Evolutionary conservation across 2,113 vertebrate genomes (phyloP), one percentile per base, ranked within the genome.

Genomic region (Spizaetus ornatus): DNA sequence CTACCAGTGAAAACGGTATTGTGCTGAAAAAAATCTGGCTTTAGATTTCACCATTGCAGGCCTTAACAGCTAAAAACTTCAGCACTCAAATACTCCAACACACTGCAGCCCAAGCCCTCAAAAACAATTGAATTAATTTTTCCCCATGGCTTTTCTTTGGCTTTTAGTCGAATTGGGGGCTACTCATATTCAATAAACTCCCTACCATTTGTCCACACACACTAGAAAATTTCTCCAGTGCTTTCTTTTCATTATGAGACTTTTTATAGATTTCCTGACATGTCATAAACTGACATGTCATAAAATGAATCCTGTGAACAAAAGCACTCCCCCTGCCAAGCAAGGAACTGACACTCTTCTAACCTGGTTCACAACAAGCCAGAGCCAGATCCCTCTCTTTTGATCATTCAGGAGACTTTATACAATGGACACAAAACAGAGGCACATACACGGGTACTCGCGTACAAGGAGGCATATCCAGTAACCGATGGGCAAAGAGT

Each of bases 391-490:
- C 48, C 31, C 32, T 43, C 26, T 40, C 14, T 55, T 50, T 32
- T 3, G 3, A 20, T 31, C 27, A 4, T 4, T 18, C 45, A 77
- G 22, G 22, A 89, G 58, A 67, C 40, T 61, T 66, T 8, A 45
- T 29, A 23, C 18, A n/a, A 42, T 0, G 4, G 38, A 38, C 0
- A 12, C 23, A 34, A 78, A 69, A 69, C 0, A 73, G 40, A 72
- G 52, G 29, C 36, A 82, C 0, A 0, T 9, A 10, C 36, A 10
- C 0, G 1, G 18, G 7, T 42, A 31, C n/a, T 16, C 1, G 0
- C 9, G 0, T 18, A 52, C 29, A 36, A 31, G 47, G 55, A 79
- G 38, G 23, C 31, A 42, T 1, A 5, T 26, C 53, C 65, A 61
- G 26, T 16, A 71, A n/a, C 45, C 0, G 2, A 21, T 4, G 13